A percentile compares a stretch with the other conserved stretches of the same genome.
Conservation (phyloP, 2,113 vertebrate species). For the Pelmatolapia mariae region DNA sequence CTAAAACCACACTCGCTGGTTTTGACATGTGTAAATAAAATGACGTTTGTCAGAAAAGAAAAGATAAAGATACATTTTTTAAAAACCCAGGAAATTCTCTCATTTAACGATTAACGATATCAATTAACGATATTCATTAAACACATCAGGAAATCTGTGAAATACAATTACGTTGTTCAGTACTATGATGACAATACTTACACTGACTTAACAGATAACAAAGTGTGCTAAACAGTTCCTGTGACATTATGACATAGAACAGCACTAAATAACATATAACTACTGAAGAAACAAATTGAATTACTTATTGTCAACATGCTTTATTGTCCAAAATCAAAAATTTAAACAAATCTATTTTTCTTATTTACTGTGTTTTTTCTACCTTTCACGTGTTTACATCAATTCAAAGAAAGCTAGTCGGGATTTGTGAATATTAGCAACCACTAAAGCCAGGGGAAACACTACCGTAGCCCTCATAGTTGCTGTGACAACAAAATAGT, state of each 20-base stretch:
- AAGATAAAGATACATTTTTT: rapidly evolving
- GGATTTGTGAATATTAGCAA: not conserved
- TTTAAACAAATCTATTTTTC: not conserved
- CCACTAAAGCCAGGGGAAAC: not conserved
- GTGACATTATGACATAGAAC: not conserved
- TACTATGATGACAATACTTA: not conserved
- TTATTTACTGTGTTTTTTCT: not conserved
- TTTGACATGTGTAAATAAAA: not conserved
- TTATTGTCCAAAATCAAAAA: not conserved
- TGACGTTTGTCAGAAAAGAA: not conserved
- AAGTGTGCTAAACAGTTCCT: not conserved
- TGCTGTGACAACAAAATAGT: not conserved
- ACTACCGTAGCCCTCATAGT: not conserved
- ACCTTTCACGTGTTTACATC: not conserved
- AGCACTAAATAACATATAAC: not conserved
- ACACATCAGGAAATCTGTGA: not conserved
- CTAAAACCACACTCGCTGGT: rapidly evolving
- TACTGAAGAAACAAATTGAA: not conserved
- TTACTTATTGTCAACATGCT: not conserved
- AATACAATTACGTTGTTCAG: not conserved
- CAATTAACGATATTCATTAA: not conserved
- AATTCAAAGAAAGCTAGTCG: not conserved
- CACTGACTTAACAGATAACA: not conserved
- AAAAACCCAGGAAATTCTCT: rapidly evolving
- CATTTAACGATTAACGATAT: rapidly evolving